Evolutionary conservation across 1,140 invertebrate species (phyloP), one percentile per base, ranked within the genome.

Genomic region (Ceratina australensis): DNA sequence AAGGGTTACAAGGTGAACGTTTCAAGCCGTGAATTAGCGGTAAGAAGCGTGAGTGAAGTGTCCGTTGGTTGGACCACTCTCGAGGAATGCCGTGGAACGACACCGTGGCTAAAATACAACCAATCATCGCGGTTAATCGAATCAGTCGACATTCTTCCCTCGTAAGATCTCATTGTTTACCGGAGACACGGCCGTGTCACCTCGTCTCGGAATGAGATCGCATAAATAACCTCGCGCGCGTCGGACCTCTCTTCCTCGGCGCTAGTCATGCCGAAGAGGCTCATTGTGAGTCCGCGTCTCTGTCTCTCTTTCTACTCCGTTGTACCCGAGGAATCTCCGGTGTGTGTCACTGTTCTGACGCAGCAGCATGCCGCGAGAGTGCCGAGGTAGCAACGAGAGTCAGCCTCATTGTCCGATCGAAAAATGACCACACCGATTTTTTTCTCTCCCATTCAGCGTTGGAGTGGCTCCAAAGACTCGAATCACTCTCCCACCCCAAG

Each of bases 401-500:
- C 69, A 68, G 69, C 64, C 64, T 83, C 72, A 83, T 83, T 83
- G 82, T 83, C 64, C 82, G 72, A 47, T 83, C 85, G 81, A 87
- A 78, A 88, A 89, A 89, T 89, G 89, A 89, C 88, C 88, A 85
- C 86, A 89, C 88, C 79, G 85, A 87, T 87, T 88, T 88, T 88
- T 89, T 88, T 88, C 87, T 89, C 87, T 85, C 87, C 87, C 88
- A 90, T 88, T 89, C 79, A 89, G 88, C 42, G 52, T 42, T 79
- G 74, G 75, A 81, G 80, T 82, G 84, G 81, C 81, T 84, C 86
- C 84, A 87, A 83, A 86, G 79, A 82, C 83, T 72, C 86, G 82
- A 88, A 86, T 88, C 89, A 85, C 80, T 83, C 84, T 86, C 83
- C 82, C 84, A 81, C 79, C 24, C 42, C 50, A 61, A 10, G 33